Evolutionary conservation across 2,888 invertebrate species (phyloP), one percentile per base, ranked within the genome.

Genomic region (Patella ulyssiponensis): DNA sequence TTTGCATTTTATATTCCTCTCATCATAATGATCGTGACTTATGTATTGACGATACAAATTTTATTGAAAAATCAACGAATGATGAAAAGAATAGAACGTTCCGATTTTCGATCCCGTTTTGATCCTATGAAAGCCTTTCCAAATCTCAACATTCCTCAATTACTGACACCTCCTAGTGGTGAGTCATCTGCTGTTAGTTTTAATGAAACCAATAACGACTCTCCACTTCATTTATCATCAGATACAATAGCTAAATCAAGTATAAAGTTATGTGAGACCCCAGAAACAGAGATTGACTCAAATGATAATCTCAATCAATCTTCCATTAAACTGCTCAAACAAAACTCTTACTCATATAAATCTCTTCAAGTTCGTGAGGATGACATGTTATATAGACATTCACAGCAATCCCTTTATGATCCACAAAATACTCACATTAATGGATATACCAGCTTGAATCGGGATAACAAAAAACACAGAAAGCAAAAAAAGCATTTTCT

Each of bases 1-100:
- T 95, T 98, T 87, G 97, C 97, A 86, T 98, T 98, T 93, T 98
- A 98, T 93, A 97, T 98, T 82, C 98, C 98, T 0, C 93, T 98
- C 83, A 94, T 95, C 70, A 97, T 98, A 84, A 98, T 98, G 98
- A 93, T 98, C 89, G 93, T 97, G 79, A 98, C 98, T 4, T 98
- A 98, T 90, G 95, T 96, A 12, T 93, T 97, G 85, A 98, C 98
- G 0, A 97, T 98, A 20, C 94, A 95, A 79, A 93, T 98, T 53
- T 93, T 98, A 87, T 96, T 96, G 76, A 93, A 95, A 82, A 97
- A 97, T 92, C 91, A 91, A 76, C 83, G 83, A 14, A 78, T 88
- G 52, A 88, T 88, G 88, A 79, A 81, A 71, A 81, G 83, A 12
- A 86, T 88, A 23, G 86, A 87, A 14, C 80, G 87, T 54, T 83